These are phyloP conservation scores for Epinotia bilunana DNA, from an alignment of 2,888 invertebrate species.

Conservation along the genomic window DNA sequence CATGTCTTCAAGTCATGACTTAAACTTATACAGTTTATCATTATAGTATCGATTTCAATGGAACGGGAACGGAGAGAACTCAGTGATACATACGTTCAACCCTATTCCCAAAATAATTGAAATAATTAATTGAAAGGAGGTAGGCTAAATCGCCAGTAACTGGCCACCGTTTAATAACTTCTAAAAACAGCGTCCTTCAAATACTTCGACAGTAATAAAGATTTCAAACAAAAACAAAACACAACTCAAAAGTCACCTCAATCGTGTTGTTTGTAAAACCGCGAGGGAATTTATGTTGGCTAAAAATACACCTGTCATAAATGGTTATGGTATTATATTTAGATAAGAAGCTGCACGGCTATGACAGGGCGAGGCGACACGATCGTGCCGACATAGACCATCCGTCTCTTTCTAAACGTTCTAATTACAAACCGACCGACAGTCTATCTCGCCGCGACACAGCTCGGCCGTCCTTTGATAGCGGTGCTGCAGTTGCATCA, in stretches of 20 bases:
- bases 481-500: conserved; percentile 1
- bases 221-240: conserved; percentile 11
- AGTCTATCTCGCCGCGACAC: no score
- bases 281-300: conserved; percentile 26
- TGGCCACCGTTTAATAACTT: no score
- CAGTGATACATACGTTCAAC: no score
- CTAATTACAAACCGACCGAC: no score
- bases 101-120: no score
- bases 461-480: no score
- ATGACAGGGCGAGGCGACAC: no score
- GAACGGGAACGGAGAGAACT: no score
- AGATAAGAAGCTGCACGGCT: background rate
- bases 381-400: no score
- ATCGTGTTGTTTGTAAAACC: conserved; percentile 22
- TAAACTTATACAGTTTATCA: background rate
- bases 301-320: conserved; percentile 15
- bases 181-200: background rate
- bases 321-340: conserved; percentile 14
- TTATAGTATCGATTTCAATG: background rate
- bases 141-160: no score
- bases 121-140: no score
- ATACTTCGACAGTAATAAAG: background rate
- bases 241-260: conserved; percentile 14
- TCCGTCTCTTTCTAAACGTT: no score
- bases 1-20: background rate